Base-by-base conservation (phyloP, 2,888 invertebrate genomes). In the Amiota minor region DNA sequence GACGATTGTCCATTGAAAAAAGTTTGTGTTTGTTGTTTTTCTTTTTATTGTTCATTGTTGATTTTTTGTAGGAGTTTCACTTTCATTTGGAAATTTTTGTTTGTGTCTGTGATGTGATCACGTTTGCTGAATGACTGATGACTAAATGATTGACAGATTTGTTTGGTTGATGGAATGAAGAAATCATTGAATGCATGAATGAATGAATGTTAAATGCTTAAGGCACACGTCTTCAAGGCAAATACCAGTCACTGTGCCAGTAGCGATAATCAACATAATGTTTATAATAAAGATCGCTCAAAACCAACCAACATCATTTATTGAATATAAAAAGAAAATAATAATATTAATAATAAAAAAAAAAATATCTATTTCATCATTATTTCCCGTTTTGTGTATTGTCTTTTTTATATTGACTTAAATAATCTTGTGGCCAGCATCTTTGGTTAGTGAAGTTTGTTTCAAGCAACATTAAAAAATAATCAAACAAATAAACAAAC, bases 41-140 rank as follows among this genome's bases (percentile, higher is more conserved):
- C 65, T 61, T 61, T 61, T 61, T 14, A 16, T 14, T 18, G 12
- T 9, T 35, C 8, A 8, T 9, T 20, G 61, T 61, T 16, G 23
- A 20, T 49, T 12, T 20, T 59, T 67, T 68, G 69, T 62, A 64
- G 49, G 70, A 50, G 69, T 84, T 84, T 84, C 81, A 81, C 81
- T 81, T 81, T 81, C 81, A 70, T 79, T 81, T 73, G 71, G 74
- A 74, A 73, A 75, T 49, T 73, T 65, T 23, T 14, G 16, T 53
- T 16, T 53, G 62, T 65, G 50, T n/a, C 1, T 35, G 35, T 45
- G 47, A 59, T 20, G 20, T 9, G 11, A 45, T 50, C 67, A 20
- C 18, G 49, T 18, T 16, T 49, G 10, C 4, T 20, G 18, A 50
- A 14, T 50, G 67, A 23, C 50, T 53, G 67, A 35, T 35, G 35